phyloP scores from a whole-genome alignment of 2,113 vertebrate species.

The Ivindomyrus marchei region DNA sequence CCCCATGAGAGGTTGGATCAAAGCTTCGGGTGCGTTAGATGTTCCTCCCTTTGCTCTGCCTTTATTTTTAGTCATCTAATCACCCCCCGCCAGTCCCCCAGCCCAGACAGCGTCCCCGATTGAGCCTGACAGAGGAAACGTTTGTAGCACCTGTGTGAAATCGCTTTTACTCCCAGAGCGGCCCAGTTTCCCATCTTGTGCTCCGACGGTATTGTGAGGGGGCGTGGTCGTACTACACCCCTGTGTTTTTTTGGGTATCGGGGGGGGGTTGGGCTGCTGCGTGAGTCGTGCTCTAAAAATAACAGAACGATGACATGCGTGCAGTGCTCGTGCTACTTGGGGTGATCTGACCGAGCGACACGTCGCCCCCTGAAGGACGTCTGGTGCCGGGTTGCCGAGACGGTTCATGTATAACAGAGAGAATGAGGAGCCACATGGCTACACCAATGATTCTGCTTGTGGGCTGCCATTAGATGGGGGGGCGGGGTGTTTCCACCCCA shows the following conservation, averaged over 20 bases:
- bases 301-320: not conserved
- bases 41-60: not conserved
- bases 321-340: not conserved
- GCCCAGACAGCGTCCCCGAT: not conserved
- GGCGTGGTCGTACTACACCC: not conserved
- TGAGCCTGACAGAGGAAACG: not conserved
- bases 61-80: not conserved
- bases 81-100: not conserved
- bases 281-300: not conserved
- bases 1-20: not conserved
- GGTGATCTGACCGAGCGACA: not conserved
- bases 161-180: not conserved
- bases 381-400: not conserved
- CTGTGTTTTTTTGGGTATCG: not conserved
- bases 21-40: not conserved
- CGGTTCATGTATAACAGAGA: not conserved
- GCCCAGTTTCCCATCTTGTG: not conserved
- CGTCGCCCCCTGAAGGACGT: not conserved
- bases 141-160: constrained; percentile 8
- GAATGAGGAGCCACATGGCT: not conserved
- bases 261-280: not conserved
- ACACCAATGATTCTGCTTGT: not conserved
- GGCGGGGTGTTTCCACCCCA: not conserved
- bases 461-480: not conserved
- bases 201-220: not conserved